Percentiles rank a stretch among this genome's conserved stretches.
phyloP scores from a whole-genome alignment of 1,140 invertebrate species.

The Metaphire vulgaris region DNA sequence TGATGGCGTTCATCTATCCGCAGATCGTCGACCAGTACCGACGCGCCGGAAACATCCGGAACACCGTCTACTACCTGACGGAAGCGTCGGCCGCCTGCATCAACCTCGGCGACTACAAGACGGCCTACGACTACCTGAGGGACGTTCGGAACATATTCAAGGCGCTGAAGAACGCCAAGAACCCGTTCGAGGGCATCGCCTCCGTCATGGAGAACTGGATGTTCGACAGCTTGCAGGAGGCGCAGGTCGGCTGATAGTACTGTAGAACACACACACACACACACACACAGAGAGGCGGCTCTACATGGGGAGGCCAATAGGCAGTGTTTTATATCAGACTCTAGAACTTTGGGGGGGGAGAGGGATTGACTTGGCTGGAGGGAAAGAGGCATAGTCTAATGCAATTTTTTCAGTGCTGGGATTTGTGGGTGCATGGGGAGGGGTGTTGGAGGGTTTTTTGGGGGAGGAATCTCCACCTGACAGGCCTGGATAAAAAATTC shows the following conservation, averaged over 20 bases:
- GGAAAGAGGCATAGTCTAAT: too few species aligned
- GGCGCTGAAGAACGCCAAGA: neutral
- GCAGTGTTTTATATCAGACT: too few species aligned
- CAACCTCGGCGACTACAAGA: neutral
- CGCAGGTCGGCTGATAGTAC: neutral
- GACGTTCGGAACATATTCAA: neutral
- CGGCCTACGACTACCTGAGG: constrained; percentile 5
- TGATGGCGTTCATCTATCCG: neutral
- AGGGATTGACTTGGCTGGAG: too few species aligned
- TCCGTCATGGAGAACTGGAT: neutral
- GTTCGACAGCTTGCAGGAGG: constrained; percentile 7
- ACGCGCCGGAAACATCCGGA: neutral
- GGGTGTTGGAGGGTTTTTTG: too few species aligned
- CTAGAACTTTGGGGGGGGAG: too few species aligned
- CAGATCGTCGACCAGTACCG: neutral
- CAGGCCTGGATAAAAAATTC: too few species aligned
- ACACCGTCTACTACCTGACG: neutral
- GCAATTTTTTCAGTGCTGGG: too few species aligned
- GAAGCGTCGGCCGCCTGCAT: neutral
- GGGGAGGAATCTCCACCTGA: too few species aligned
- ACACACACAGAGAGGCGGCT: too few species aligned
- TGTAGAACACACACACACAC: constrained; percentile 6
- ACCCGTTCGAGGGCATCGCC: constrained; percentile 9
- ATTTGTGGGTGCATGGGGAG: too few species aligned
- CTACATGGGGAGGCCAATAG: too few species aligned